Evolutionary conservation across 2,797 vertebrate genomes (phyloP), one percentile per base, ranked within the genome.

Genomic region (Propithecus deckenii): DNA sequence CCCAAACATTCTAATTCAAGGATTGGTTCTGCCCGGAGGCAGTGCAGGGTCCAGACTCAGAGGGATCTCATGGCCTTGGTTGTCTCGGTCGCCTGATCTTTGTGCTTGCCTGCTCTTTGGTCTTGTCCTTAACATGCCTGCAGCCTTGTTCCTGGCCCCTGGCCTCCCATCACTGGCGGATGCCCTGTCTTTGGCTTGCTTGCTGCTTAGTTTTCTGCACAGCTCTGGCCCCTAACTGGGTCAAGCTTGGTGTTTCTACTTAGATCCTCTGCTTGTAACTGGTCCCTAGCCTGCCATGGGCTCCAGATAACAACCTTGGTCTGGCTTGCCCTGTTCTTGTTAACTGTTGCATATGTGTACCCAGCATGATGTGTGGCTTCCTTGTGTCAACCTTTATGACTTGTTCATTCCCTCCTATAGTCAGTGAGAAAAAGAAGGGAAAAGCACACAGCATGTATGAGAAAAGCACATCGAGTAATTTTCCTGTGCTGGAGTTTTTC

Each of bases 381-480:
- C 93, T 72, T 86, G 67, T 32, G 25, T 25, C 13, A 83, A 10
- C 38, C 4, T 81, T 80, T 59, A 13, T 92, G 59, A 84, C 61
- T 84, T 89, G 71, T 95, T 85, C 48, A 22, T 94, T 69, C 46
- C 59, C 23, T 97, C 13, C 59, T 76, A 4, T 67, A 43, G 17
- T 75, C 48, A 65, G 55, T 75, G 32, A 81, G 57, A 50, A 86
- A 92, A 92, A 57, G 41, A 85, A 88, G 83, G 96, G 46, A 76
- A 55, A 86, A 94, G n/a, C 38, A n/a, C 9, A 18, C 9, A 92
- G 52, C 41, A 30, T 46, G 38, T 88, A 2, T 78, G 57, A 94
- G 89, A 91, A 86, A 89, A 80, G 46, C 52, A 32, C 15, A 18
- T 76, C 15, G 32, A n/a, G 35, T 67, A n/a, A 75, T 55, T 94